Conservation (phyloP, 2,797 vertebrate genomes). For the Hozukius guyotensis region DNA sequence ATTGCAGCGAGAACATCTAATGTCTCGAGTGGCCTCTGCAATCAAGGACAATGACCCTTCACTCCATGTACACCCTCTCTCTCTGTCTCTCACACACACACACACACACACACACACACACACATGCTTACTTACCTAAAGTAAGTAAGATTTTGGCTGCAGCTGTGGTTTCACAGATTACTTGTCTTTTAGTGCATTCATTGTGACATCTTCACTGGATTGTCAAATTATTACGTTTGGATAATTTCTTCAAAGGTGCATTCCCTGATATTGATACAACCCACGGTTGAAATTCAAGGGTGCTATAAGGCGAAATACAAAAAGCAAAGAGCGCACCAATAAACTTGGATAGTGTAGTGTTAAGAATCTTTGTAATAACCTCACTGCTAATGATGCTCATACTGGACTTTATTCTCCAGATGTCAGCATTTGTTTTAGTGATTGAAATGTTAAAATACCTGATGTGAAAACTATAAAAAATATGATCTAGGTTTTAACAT, state of each 20-base stretch:
- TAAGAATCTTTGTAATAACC: neutral
- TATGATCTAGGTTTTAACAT: neutral
- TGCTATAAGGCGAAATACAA: neutral
- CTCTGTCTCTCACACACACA: neutral
- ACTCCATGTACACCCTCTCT: slow-evolving; percentile 11
- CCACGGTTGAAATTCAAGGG: neutral
- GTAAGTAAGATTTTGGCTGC: neutral
- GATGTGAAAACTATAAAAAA: neutral
- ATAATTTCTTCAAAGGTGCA: neutral
- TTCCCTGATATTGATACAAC: neutral
- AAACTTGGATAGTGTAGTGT: neutral
- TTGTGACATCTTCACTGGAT: too few relatives aligned
- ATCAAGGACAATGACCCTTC: slow-evolving; percentile 77
- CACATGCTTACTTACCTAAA: neutral
- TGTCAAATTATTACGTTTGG: neutral
- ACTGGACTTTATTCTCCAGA: neutral
- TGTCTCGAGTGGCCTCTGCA: slow-evolving; percentile 77
- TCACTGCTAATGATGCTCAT: neutral
- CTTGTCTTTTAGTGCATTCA: neutral
- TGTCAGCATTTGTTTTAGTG: neutral
- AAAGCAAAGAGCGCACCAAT: neutral
- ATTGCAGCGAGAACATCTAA: slow-evolving; percentile 75
- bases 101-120: neutral
- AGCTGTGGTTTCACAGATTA: neutral
- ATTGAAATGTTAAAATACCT: neutral